phyloP scores from a whole-genome alignment of 2,888 invertebrate genomes.

The Dasysyrphus tricinctus region DNA sequence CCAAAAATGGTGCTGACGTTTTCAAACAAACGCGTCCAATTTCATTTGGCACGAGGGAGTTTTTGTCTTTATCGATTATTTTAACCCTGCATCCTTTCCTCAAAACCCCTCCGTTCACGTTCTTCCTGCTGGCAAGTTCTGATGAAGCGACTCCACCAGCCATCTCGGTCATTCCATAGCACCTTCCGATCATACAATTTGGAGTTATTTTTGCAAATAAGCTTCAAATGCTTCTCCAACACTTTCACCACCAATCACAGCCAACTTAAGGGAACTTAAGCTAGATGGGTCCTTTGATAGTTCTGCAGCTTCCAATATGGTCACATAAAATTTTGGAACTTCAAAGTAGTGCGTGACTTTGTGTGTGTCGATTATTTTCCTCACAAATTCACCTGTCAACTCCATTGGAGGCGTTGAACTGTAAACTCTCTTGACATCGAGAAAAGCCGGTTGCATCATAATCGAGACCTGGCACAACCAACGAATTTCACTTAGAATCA shows the following conservation, averaged over 20 bases:
- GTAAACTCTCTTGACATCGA: slow-evolving; percentile 67
- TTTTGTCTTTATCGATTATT: not conserved
- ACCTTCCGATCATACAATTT: not conserved
- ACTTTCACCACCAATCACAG: not conserved
- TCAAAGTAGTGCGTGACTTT: slow-evolving; percentile 61
- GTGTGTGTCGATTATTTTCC: slow-evolving; percentile 44
- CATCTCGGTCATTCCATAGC: not conserved
- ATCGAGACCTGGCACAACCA: slow-evolving; percentile 63
- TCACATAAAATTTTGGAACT: slow-evolving; percentile 48
- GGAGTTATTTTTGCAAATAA: not conserved
- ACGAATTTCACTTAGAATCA: slow-evolving; percentile 62
- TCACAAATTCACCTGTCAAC: slow-evolving; percentile 34
- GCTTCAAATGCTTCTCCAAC: not conserved
- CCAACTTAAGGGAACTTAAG: not conserved
- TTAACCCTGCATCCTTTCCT: not conserved
- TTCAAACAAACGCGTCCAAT: not conserved
- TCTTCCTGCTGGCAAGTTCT: not conserved
- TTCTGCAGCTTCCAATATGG: slow-evolving; percentile 30
- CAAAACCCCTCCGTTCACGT: slow-evolving; percentile 6
- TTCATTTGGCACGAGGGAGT: not conserved
- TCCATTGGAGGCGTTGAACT: slow-evolving; percentile 20
- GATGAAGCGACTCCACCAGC: not conserved
- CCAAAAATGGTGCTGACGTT: not conserved
- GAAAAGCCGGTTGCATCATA: slow-evolving; percentile 1
- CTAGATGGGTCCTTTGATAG: not conserved